Conservation (phyloP, 37 sponge, comb jelly and placozoan genomes). For the Agelas oroides region DNA sequence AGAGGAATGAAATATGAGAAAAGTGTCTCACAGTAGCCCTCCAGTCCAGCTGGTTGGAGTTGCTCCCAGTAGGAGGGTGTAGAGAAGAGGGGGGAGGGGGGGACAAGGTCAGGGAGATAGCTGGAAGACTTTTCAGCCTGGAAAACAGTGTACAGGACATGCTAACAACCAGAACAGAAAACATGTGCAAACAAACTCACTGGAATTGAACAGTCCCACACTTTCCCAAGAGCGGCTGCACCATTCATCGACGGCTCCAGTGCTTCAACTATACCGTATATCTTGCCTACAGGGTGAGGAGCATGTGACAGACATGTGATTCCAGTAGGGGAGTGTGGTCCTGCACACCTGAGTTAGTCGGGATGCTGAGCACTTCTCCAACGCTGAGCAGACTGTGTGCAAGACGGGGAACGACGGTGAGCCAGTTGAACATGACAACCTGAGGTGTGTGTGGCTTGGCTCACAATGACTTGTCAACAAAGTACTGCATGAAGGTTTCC, state of each 20-base stretch:
- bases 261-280: not conserved
- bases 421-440: too few relatives aligned
- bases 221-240: not conserved
- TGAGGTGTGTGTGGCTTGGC: too few relatives aligned
- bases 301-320: constrained; percentile 7
- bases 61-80: constrained; percentile 36
- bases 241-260: not conserved
- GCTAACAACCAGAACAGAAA: too few relatives aligned
- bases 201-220: not conserved
- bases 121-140: not conserved
- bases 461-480: too few relatives aligned
- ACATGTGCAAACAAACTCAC: not conserved
- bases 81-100: constrained; percentile 15
- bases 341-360: constrained; percentile 8
- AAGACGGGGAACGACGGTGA: too few relatives aligned
- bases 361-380: constrained; percentile 32
- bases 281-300: not conserved
- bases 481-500: too few relatives aligned
- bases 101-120: constrained; percentile 26
- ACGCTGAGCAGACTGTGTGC: not conserved
- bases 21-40: constrained; percentile 33
- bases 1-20: constrained; percentile 55
- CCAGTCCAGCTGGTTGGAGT: constrained; percentile 60
- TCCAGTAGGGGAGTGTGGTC: not conserved
- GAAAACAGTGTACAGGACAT: not conserved